Conservation (phyloP, 1,140 invertebrate genomes). For the Drosophila setifemur region DNA sequence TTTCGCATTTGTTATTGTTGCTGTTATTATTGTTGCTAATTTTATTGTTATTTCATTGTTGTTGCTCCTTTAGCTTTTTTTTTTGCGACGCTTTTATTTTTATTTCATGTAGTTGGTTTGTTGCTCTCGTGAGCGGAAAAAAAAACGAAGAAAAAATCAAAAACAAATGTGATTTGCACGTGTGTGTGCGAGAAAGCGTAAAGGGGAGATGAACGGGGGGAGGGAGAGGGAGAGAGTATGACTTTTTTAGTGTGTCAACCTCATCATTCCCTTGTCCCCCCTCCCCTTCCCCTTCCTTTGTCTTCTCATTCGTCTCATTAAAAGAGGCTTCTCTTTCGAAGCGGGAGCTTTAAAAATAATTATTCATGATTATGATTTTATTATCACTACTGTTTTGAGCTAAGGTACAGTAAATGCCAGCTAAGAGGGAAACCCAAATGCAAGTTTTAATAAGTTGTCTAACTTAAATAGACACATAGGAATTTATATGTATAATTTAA, state of each 20-base stretch:
- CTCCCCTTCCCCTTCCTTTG: too few relatives aligned
- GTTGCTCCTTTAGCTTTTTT: constrained; percentile 20
- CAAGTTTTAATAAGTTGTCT: too few relatives aligned
- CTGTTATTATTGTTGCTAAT: constrained; percentile 1
- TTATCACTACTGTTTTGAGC: not conserved
- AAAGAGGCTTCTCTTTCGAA: not conserved
- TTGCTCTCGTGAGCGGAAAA: not conserved
- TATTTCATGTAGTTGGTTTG: too few relatives aligned
- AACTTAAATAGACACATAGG: too few relatives aligned
- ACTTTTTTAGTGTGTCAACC: constrained; percentile 18
- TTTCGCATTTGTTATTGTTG: constrained; percentile 16
- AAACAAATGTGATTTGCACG: constrained; percentile 29
- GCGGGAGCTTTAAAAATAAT: constrained; percentile 9
- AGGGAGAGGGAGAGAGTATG: not conserved
- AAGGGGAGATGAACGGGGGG: not conserved
- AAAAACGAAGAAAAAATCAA: not conserved
- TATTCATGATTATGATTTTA: constrained; percentile 14
- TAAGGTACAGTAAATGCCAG: not conserved
- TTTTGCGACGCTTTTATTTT: constrained; percentile 23
- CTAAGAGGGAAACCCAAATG: too few relatives aligned
- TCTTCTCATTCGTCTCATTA: too few relatives aligned
- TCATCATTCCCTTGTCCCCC: not conserved
- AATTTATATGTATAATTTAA: not conserved
- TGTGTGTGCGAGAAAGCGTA: constrained; percentile 28
- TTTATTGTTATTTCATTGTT: constrained; percentile 36